Evolutionary conservation across 2,113 vertebrate species (phyloP).

Genomic region (Tupaia chinensis): DNA sequence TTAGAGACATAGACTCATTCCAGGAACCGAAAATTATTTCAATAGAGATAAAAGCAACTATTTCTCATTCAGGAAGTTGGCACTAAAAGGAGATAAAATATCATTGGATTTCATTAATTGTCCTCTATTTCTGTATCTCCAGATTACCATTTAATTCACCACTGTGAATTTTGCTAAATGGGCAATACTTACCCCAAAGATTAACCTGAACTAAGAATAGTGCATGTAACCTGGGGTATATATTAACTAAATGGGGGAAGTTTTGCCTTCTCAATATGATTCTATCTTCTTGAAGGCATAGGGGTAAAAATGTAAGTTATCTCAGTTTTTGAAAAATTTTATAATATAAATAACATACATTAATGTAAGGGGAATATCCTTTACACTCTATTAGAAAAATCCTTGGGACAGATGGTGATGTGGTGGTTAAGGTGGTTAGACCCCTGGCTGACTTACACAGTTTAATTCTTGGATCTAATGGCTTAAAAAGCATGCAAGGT

Average conservation of each 20-base stretch:
- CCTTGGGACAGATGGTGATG: neutral
- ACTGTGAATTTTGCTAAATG: constrained; percentile 36
- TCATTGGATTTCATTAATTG: constrained; percentile 25
- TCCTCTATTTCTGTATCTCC: constrained; percentile 3
- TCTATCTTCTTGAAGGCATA: neutral
- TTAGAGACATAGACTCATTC: neutral
- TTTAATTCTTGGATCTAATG: too few relatives aligned
- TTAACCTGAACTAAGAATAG: neutral
- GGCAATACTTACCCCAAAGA: neutral
- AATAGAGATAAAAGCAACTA: neutral
- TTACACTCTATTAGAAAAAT: neutral
- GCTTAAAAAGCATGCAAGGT: too few relatives aligned
- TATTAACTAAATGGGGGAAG: neutral
- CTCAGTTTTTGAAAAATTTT: neutral
- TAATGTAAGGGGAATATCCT: neutral
- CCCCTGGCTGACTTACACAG: too few relatives aligned
- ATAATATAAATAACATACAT: neutral
- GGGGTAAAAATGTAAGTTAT: neutral
- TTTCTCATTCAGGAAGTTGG: neutral
- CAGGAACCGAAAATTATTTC: neutral
- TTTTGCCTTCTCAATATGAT: neutral
- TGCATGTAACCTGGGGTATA: neutral
- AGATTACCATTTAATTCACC: neutral
- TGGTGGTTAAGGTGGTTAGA: too few relatives aligned
- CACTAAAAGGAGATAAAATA: neutral